Evolutionary conservation across 30 jellyfish, hydroid and myxozoan genomes (phyloP).

Genomic region (Hydra vulgaris): DNA sequence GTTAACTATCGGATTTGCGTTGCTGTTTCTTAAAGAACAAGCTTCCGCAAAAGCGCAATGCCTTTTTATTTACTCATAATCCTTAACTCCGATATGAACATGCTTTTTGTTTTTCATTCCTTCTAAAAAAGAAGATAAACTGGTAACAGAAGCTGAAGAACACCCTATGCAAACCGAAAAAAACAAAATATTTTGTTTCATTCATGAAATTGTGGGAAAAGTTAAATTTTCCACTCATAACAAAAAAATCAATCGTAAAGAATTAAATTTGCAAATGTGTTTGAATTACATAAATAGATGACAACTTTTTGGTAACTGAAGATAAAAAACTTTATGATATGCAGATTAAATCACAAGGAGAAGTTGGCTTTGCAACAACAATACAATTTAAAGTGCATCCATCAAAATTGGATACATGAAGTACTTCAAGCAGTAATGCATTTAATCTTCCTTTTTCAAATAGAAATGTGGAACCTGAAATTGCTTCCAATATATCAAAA

Average conservation of each 20-base stretch:
- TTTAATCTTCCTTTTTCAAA: neutral
- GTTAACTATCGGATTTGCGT: neutral
- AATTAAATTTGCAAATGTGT: neutral
- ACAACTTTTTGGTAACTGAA: neutral
- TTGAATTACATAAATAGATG: neutral
- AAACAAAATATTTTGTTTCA: too few relatives aligned
- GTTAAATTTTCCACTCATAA: too few relatives aligned
- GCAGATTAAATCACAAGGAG: neutral
- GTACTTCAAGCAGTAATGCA: neutral
- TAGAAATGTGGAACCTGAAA: neutral
- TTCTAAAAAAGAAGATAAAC: too few relatives aligned
- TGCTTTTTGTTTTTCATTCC: too few relatives aligned
- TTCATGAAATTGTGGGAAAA: too few relatives aligned
- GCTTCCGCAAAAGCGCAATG: neutral
- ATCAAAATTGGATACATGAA: neutral
- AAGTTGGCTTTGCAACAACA: neutral
- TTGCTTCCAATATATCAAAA: neutral
- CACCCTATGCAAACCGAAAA: too few relatives aligned
- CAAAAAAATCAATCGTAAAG: too few relatives aligned
- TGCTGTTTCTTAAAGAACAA: neutral
- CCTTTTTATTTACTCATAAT: too few relatives aligned
- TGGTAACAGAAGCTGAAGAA: too few relatives aligned
- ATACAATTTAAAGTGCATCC: neutral
- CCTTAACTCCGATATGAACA: too few relatives aligned
- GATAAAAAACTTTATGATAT: neutral